phyloP scores from a whole-genome alignment of 2,113 vertebrate genomes.

The Grallaria varia region DNA sequence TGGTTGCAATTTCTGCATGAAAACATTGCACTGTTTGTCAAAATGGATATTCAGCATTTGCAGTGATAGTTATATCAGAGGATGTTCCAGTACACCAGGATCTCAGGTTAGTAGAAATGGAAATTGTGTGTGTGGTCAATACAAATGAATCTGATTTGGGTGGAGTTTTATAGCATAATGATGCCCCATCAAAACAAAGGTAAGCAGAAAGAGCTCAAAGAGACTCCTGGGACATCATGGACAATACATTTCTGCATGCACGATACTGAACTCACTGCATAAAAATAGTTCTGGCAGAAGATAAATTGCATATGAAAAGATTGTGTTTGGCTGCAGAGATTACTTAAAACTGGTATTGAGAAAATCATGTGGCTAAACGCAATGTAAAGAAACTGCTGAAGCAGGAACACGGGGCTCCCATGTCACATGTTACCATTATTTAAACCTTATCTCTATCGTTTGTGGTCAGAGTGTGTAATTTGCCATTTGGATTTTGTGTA shows the following conservation, averaged over 20 bases:
- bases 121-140: background rate
- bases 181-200: background rate
- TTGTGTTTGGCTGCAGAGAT: constrained; percentile 49
- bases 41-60: background rate
- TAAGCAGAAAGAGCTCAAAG: background rate
- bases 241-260: background rate
- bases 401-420: background rate
- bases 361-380: constrained; percentile 57
- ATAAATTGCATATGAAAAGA: constrained; percentile 53
- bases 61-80: background rate
- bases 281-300: constrained; percentile 65
- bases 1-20: background rate
- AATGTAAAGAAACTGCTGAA: constrained; percentile 54
- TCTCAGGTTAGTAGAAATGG: background rate
- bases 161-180: background rate
- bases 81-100: background rate
- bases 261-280: background rate
- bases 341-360: constrained; percentile 65
- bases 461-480: constrained; percentile 64
- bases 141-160: background rate
- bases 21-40: background rate
- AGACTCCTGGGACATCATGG: background rate
- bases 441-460: constrained; percentile 44
- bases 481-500: constrained; percentile 60
- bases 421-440: background rate